Evolutionary conservation across 2,797 vertebrate genomes (phyloP).

Genomic region (Pangasius sanitwongsei): DNA sequence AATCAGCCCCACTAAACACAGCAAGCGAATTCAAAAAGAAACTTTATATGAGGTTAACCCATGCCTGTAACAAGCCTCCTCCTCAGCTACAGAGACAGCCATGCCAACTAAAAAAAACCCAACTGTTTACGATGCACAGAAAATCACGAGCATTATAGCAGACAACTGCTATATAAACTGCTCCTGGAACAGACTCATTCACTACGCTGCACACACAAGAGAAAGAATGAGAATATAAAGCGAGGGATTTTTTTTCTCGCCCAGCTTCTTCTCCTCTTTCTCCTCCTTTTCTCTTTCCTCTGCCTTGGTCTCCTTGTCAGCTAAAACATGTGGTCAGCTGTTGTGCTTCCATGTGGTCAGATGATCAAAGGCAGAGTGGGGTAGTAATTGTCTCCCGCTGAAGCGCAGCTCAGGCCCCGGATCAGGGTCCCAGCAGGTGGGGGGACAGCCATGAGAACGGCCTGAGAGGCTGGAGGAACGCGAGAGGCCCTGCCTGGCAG

Average conservation of each 20-base stretch:
- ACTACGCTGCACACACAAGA: neutral
- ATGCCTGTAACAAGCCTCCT: slow-evolving; percentile 62
- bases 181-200: slow-evolving; percentile 35
- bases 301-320: slow-evolving; percentile 86
- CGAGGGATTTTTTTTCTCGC: slow-evolving; percentile 41
- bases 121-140: slow-evolving; percentile 65
- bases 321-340: slow-evolving; percentile 99
- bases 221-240: slow-evolving; percentile 52
- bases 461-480: slow-evolving; percentile 92
- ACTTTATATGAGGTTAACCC: slow-evolving; percentile 63
- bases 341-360: slow-evolving; percentile 99
- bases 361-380: slow-evolving; percentile 99
- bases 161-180: slow-evolving; percentile 48
- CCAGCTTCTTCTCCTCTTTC: slow-evolving; percentile 53
- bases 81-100: slow-evolving; percentile 72
- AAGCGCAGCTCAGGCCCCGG: slow-evolving; percentile 93
- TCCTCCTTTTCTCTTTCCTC: slow-evolving; percentile 33
- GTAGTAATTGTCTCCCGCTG: slow-evolving; percentile 98
- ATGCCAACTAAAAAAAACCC: slow-evolving; percentile 62
- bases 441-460: slow-evolving; percentile 96
- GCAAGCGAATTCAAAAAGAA: slow-evolving; percentile 67
- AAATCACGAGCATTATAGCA: slow-evolving; percentile 64
- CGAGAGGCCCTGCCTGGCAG: slow-evolving; percentile 95
- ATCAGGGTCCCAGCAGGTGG: slow-evolving; percentile 99
- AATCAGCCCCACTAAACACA: slow-evolving; percentile 66